Conservation (phyloP, 2,113 vertebrate species). For the Tringa solitaria region DNA sequence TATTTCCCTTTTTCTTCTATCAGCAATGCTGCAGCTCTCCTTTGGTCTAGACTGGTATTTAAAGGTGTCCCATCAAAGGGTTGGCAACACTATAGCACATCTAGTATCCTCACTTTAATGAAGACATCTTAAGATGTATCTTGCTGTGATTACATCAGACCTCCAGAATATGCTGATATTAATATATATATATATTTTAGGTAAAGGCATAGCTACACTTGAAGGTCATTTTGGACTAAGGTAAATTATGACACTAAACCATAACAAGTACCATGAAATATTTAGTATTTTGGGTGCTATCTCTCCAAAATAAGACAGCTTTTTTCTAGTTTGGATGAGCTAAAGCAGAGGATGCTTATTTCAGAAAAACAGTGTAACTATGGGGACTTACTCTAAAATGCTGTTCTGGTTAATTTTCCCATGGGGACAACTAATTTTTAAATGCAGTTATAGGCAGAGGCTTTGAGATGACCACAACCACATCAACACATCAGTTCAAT, state of each 20-base stretch:
- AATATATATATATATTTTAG: neutral
- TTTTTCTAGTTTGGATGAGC: neutral
- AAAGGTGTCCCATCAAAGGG: neutral
- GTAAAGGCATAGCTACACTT: neutral
- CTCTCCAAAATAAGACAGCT: neutral
- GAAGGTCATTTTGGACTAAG: neutral
- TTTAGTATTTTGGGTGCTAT: neutral
- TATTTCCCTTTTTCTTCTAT: neutral
- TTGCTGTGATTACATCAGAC: neutral
- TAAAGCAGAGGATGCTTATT: neutral
- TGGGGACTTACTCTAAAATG: neutral
- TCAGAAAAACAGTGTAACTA: neutral
- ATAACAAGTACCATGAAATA: neutral
- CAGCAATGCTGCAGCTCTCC: neutral
- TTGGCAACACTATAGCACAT: neutral
- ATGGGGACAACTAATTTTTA: neutral
- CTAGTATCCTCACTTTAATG: neutral
- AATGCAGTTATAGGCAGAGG: neutral
- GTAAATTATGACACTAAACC: neutral
- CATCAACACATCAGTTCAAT: neutral
- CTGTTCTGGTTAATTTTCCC: neutral
- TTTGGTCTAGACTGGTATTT: neutral
- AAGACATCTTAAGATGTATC: neutral
- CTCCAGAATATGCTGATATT: neutral
- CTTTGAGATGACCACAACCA: neutral